These are phyloP conservation scores for Monomorium pharaonis DNA, from an alignment of 1,140 invertebrate species.

Conservation along the genomic window DNA sequence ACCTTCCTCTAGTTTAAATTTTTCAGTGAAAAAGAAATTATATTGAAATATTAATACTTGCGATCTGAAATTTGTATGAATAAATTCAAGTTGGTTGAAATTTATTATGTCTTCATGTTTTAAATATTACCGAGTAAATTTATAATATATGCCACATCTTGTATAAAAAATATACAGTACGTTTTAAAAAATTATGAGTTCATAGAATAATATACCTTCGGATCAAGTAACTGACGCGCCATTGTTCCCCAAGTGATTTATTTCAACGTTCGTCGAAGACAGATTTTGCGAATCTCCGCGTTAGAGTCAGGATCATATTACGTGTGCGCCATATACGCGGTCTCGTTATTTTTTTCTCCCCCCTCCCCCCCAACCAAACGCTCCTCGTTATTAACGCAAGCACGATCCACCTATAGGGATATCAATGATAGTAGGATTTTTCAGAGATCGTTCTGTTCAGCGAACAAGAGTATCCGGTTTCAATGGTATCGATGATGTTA, in stretches of 20 bases:
- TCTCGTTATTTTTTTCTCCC: conserved; percentile 13
- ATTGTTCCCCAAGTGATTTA: conserved; percentile 20
- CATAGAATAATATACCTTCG: conserved; percentile 9
- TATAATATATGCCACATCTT: background rate
- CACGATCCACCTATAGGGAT: conserved; percentile 61
- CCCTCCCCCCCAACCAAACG: conserved; percentile 21
- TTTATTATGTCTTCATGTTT: background rate
- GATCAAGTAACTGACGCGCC: background rate
- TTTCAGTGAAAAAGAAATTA: background rate
- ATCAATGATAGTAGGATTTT: conserved; percentile 66
- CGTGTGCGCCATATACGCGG: conserved; percentile 10
- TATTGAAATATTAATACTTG: background rate
- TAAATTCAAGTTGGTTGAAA: background rate
- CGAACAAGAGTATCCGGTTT: conserved; percentile 74
- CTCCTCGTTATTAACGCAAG: conserved; percentile 61
- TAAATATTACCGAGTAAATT: background rate
- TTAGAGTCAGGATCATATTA: conserved; percentile 39
- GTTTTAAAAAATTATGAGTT: background rate
- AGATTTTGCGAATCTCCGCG: conserved; percentile 39
- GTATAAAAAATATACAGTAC: background rate
- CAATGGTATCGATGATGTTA: conserved; percentile 75
- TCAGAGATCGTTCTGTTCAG: conserved; percentile 58
- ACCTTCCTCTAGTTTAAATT: no score
- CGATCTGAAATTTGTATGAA: background rate
- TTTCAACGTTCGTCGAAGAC: conserved; percentile 40